phyloP scores from a whole-genome alignment of 2,797 vertebrate genomes.

The Antrozous pallidus region DNA sequence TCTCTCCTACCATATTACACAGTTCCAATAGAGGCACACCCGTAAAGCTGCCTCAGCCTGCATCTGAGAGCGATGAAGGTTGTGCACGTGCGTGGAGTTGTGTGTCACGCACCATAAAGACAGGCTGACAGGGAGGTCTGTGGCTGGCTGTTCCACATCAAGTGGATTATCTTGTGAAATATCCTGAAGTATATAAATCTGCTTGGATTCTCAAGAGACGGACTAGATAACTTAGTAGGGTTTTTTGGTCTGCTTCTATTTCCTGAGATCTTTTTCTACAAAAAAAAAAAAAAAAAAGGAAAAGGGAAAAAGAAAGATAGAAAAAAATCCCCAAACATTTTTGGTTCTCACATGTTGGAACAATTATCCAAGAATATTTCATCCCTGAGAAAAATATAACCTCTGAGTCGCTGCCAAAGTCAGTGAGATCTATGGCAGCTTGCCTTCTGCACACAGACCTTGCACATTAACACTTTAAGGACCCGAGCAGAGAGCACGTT shows the following conservation, averaged over 20 bases:
- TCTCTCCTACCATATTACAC: slow-evolving; percentile 14
- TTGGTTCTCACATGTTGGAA: slow-evolving; percentile 60
- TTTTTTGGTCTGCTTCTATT: slow-evolving; percentile 61
- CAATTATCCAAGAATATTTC: slow-evolving; percentile 75
- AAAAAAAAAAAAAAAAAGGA: neutral
- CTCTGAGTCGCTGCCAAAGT: slow-evolving; percentile 64
- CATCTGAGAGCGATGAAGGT: neutral
- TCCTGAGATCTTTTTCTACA: slow-evolving; percentile 60
- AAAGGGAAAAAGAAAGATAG: neutral
- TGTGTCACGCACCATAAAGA: slow-evolving; percentile 7
- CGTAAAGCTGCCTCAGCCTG: neutral
- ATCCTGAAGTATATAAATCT: slow-evolving; percentile 47
- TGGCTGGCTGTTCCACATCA: neutral
- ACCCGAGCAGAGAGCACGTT: slow-evolving; percentile 43
- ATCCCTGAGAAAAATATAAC: slow-evolving; percentile 66
- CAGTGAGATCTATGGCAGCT: slow-evolving; percentile 72
- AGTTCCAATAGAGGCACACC: slow-evolving; percentile 24
- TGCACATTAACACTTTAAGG: slow-evolving; percentile 72
- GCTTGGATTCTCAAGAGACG: slow-evolving; percentile 45
- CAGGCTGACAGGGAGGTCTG: slow-evolving; percentile 41
- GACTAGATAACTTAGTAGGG: slow-evolving; percentile 59
- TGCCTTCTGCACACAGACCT: slow-evolving; percentile 70
- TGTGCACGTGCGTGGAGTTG: neutral
- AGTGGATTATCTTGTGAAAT: slow-evolving; percentile 50
- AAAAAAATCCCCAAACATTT: neutral